A percentile compares a stretch with the other conserved stretches of the same genome.
phyloP scores from a whole-genome alignment of 2,888 invertebrate genomes.

The Molorchus minor region DNA sequence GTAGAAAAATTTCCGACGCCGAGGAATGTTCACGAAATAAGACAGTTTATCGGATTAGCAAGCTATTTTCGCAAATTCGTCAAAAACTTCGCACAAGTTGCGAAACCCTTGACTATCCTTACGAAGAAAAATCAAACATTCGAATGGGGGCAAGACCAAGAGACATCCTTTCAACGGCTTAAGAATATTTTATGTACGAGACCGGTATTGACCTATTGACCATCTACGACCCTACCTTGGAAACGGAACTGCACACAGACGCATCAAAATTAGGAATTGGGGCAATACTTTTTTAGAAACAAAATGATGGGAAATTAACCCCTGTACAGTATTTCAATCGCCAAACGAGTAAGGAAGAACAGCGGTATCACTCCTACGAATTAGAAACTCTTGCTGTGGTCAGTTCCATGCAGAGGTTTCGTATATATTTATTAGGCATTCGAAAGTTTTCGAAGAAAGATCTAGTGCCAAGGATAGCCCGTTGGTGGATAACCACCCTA shows the following conservation, averaged over 20 bases:
- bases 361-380: conserved; percentile 34
- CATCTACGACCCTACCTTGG: conserved; percentile 36
- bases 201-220: conserved; percentile 40
- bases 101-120: conserved; percentile 21
- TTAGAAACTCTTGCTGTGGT: conserved; percentile 35
- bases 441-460: too few species aligned
- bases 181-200: conserved; percentile 16
- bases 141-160: conserved; percentile 18
- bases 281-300: conserved; percentile 28
- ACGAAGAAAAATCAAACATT: too few species aligned
- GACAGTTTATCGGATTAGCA: conserved; percentile 27
- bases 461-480: too few species aligned
- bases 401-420: conserved; percentile 27
- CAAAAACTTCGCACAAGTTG: conserved; percentile 6
- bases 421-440: conserved; percentile 31
- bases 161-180: conserved; percentile 8
- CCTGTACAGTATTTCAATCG: conserved; percentile 28
- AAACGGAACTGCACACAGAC: conserved; percentile 41
- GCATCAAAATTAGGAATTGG: conserved; percentile 35
- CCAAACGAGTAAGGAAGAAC: conserved; percentile 28
- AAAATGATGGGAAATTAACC: conserved; percentile 18
- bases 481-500: too few species aligned
- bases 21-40: conserved; percentile 16
- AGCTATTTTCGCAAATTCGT: conserved; percentile 30
- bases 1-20: conserved; percentile 24